phyloP scores from a whole-genome alignment of 2,888 invertebrate species.

The Capitulum mitella region DNA sequence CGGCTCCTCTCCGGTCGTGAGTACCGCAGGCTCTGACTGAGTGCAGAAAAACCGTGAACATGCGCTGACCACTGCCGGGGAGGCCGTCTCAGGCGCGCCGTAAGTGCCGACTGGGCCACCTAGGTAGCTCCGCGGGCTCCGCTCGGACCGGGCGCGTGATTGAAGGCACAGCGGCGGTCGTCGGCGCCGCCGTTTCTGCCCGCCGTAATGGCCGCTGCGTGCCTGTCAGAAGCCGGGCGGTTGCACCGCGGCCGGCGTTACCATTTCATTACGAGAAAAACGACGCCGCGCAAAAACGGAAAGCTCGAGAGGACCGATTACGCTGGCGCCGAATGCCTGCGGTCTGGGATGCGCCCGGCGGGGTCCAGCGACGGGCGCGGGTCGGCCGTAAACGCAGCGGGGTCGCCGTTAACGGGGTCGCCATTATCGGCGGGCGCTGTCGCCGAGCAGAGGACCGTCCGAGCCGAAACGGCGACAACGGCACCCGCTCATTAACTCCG shows the following conservation, averaged over 20 bases:
- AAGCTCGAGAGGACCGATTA: background rate
- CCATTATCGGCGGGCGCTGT: too few relatives aligned
- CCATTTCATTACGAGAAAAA: constrained; percentile 9
- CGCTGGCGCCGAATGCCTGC: background rate
- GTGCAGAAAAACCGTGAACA: too few relatives aligned
- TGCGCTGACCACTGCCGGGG: too few relatives aligned
- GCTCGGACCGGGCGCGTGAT: too few relatives aligned
- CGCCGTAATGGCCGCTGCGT: background rate
- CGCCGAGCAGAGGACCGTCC: too few relatives aligned
- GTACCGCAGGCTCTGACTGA: too few relatives aligned
- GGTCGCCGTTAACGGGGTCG: background rate
- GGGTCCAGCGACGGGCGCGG: background rate
- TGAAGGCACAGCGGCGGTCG: background rate
- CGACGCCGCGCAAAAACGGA: constrained; percentile 8
- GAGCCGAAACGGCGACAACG: too few relatives aligned
- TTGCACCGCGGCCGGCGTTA: background rate
- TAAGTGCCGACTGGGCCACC: too few relatives aligned
- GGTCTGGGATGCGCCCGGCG: background rate
- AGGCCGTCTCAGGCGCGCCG: too few relatives aligned
- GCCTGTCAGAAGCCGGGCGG: background rate
- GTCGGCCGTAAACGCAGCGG: background rate
- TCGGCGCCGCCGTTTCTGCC: background rate
- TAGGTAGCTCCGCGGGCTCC: too few relatives aligned
- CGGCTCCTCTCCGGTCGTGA: too few relatives aligned
- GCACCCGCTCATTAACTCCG: background rate